Conservation (phyloP, 2,797 vertebrate species). For the Rhinatrema bivittatum region DNA sequence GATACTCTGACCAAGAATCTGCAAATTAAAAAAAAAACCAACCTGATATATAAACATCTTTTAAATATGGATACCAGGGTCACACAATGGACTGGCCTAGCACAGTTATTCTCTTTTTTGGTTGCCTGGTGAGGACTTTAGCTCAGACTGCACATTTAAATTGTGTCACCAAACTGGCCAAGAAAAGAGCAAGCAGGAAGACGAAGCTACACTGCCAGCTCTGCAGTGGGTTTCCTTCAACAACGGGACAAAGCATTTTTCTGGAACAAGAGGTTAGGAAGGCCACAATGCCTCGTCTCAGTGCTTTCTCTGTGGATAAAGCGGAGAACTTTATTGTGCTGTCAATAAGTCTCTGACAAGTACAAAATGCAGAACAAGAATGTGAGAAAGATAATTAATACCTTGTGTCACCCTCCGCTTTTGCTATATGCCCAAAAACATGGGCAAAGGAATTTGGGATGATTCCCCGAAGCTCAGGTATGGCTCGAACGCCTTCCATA, state of each 20-base stretch:
- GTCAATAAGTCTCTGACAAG: no score
- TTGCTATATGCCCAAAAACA: slow-evolving; percentile 96
- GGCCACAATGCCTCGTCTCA: no score
- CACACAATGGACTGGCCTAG: background rate
- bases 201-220: background rate
- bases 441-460: slow-evolving; percentile 99
- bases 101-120: no score
- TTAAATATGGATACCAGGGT: background rate
- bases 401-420: slow-evolving; percentile 95
- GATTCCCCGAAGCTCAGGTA: slow-evolving; percentile 93
- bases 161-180: background rate
- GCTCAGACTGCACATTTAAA: no score
- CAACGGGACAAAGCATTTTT: no score
- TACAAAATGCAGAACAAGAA: no score
- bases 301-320: no score
- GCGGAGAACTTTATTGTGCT: no score
- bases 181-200: background rate
- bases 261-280: no score
- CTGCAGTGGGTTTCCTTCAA: no score
- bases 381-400: no score
- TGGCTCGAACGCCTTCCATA: slow-evolving; percentile 93
- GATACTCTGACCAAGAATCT: slow-evolving; percentile 97
- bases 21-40: slow-evolving; percentile 13
- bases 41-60: background rate
- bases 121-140: no score